Conservation (phyloP, 2,113 vertebrate genomes). For the Ciconia maguari region DNA sequence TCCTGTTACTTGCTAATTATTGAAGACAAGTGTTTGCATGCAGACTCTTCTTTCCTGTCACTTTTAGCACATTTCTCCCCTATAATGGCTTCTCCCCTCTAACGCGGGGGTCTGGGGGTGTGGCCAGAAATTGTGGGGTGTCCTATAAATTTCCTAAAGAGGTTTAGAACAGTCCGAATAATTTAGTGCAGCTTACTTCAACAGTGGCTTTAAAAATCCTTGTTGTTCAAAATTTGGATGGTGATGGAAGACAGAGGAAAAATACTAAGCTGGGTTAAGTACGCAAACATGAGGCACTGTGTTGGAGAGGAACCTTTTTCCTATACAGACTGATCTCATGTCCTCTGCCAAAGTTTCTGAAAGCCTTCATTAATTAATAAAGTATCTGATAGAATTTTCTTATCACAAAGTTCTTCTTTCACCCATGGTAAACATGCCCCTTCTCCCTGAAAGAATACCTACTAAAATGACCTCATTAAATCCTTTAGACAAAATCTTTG, state of each 20-base stretch:
- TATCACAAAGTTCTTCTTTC: background rate
- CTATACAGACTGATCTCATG: background rate
- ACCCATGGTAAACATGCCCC: background rate
- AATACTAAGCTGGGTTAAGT: background rate
- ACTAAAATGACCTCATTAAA: background rate
- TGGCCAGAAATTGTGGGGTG: background rate
- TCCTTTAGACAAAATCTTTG: background rate
- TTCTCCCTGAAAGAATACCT: background rate
- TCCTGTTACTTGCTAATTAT: background rate
- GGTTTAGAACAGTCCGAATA: background rate
- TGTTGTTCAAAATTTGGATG: background rate
- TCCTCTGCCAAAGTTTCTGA: background rate
- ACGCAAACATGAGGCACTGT: background rate
- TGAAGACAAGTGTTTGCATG: background rate
- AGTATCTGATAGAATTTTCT: background rate
- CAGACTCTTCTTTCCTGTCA: background rate
- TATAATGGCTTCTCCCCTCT: background rate
- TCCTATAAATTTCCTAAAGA: background rate
- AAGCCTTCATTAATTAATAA: background rate
- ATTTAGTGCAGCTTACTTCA: background rate
- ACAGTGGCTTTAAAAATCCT: background rate
- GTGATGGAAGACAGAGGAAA: background rate
- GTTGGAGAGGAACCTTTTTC: background rate
- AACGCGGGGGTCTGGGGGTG: accelerated
- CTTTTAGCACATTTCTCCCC: background rate